A percentile compares a stretch with the other conserved stretches of the same genome.
Conservation (phyloP, 2,888 invertebrate species). For the Ischnus inquisitorius region DNA sequence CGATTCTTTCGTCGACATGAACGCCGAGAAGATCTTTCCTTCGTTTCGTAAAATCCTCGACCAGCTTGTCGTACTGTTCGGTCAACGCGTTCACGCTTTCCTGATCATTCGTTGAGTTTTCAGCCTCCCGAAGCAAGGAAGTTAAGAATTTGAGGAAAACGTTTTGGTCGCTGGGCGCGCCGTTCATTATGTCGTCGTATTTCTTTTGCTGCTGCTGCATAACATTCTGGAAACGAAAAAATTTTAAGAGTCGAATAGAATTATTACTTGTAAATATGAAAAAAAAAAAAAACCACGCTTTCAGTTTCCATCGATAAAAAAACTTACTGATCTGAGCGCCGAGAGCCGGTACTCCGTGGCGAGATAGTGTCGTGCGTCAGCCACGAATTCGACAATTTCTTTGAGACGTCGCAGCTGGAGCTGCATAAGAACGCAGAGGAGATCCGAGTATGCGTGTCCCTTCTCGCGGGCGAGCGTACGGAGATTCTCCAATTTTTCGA, state of each 20-base stretch:
- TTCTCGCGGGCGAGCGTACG: conserved; percentile 76
- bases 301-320: neutral
- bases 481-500: conserved; percentile 77
- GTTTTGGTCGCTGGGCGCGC: conserved; percentile 74
- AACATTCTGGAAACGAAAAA: conserved; percentile 73
- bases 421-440: conserved; percentile 81
- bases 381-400: conserved; percentile 79
- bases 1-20: conserved; percentile 66
- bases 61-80: conserved; percentile 75
- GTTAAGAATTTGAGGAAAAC: conserved; percentile 78
- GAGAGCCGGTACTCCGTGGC: conserved; percentile 79
- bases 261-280: too few species aligned
- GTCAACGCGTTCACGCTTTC: conserved; percentile 73
- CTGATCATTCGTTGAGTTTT: conserved; percentile 46
- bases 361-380: conserved; percentile 80
- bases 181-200: conserved; percentile 70
- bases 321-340: conserved; percentile 79
- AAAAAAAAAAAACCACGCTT: neutral
- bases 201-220: conserved; percentile 79
- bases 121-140: conserved; percentile 74
- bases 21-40: conserved; percentile 73
- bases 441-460: conserved; percentile 80
- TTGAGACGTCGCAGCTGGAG: conserved; percentile 77
- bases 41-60: conserved; percentile 74
- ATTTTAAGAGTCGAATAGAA: too few species aligned